These are phyloP conservation scores for Callyntrura guangdongensis DNA, from an alignment of 2,888 invertebrate species.

Conservation along the genomic window DNA sequence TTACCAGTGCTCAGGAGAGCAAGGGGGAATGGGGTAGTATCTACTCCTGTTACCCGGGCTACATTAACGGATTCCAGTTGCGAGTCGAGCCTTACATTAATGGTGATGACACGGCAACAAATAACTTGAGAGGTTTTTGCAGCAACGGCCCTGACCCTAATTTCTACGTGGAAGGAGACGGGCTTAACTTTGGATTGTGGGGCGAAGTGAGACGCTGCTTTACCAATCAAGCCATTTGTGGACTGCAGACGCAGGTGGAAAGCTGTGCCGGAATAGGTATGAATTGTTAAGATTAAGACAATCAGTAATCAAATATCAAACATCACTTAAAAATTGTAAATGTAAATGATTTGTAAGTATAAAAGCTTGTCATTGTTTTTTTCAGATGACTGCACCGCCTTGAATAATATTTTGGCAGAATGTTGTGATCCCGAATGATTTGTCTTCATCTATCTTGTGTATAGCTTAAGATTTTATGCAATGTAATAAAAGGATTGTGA, in stretches of 20 bases:
- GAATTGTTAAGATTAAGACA: too few species aligned
- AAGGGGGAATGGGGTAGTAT: conserved; percentile 58
- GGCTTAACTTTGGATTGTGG: conserved; percentile 69
- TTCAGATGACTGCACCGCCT: not conserved
- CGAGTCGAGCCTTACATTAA: conserved; percentile 32
- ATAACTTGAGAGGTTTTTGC: conserved; percentile 64
- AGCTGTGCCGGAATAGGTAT: conserved; percentile 11
- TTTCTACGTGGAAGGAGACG: conserved; percentile 69
- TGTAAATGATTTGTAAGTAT: not conserved
- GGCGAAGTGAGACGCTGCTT: conserved; percentile 51
- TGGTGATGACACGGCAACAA: conserved; percentile 67
- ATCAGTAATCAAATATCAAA: too few species aligned
- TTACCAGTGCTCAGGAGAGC: conserved; percentile 38
- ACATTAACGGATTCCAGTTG: conserved; percentile 66
- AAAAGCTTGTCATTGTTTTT: not conserved
- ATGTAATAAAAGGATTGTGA: too few species aligned
- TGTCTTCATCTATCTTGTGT: too few species aligned
- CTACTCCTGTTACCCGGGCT: conserved; percentile 53
- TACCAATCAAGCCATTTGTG: conserved; percentile 71
- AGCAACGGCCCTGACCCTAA: not conserved
- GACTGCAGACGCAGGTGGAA: conserved; percentile 79
- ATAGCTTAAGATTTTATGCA: too few species aligned
- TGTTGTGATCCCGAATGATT: not conserved
- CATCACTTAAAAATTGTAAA: too few species aligned
- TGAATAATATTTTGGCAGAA: not conserved